Conservation (phyloP, 2,888 invertebrate species). For the Melinaea marsaeus region DNA sequence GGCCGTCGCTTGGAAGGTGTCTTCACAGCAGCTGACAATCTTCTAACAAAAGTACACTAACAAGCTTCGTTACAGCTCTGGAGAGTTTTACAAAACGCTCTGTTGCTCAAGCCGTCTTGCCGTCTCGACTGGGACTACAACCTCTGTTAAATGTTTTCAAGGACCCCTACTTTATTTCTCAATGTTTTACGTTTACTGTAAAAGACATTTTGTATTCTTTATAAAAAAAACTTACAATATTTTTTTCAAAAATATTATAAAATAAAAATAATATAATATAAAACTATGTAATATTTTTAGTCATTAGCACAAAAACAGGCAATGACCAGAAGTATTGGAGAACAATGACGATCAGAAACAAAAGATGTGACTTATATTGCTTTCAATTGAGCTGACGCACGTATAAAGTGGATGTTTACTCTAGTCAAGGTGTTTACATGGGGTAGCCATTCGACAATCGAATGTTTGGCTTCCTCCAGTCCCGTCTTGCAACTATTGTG, state of each 20-base stretch:
- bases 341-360: conserved; percentile 33
- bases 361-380: conserved; percentile 42
- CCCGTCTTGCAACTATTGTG: conserved; percentile 55
- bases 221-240: neutral
- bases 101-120: conserved; percentile 40
- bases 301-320: too few species aligned
- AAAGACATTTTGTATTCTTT: conserved; percentile 13
- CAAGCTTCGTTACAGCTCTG: conserved; percentile 67
- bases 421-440: conserved; percentile 43
- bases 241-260: neutral
- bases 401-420: conserved; percentile 37
- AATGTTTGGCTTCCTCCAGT: conserved; percentile 57
- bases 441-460: conserved; percentile 51
- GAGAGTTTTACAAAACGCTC: conserved; percentile 57
- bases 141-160: conserved; percentile 50
- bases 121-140: conserved; percentile 32
- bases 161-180: conserved; percentile 40
- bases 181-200: conserved; percentile 21
- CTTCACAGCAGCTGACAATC: conserved; percentile 59
- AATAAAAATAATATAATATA: neutral
- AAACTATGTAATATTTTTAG: neutral
- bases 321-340: neutral
- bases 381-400: conserved; percentile 17
- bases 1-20: conserved; percentile 52
- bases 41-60: conserved; percentile 67